phyloP scores from a whole-genome alignment of 2,113 vertebrate species.

The Crotalus viridis region DNA sequence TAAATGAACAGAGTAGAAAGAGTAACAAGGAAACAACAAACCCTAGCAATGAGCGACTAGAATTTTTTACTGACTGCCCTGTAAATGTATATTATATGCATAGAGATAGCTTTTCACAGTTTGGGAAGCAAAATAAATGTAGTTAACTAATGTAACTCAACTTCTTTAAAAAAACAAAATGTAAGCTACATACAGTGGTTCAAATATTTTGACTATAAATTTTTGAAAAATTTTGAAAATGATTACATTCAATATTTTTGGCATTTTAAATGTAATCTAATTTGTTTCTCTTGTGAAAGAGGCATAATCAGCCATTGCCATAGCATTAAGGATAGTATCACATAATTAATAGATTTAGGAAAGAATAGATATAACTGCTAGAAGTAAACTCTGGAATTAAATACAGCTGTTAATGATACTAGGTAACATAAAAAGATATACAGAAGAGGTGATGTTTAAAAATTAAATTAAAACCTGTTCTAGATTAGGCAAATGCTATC shows the following conservation, averaged over 20 bases:
- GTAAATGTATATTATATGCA: constrained; percentile 13
- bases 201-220: not conserved
- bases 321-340: not conserved
- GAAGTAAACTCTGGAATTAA: not conserved
- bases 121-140: not conserved
- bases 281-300: constrained; percentile 7
- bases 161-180: not conserved
- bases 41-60: constrained; percentile 31
- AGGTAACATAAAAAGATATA: not conserved
- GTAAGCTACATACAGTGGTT: not conserved
- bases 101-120: not conserved
- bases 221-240: not conserved
- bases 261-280: not conserved
- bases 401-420: constrained; percentile 7
- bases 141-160: not conserved
- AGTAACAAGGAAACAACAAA: constrained; percentile 49
- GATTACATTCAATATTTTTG: not conserved
- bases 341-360: not conserved
- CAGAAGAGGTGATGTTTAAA: not conserved
- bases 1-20: constrained; percentile 65
- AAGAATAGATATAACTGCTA: not conserved
- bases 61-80: constrained; percentile 29
- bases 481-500: not conserved
- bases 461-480: not conserved
- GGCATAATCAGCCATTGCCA: not conserved